Percentiles rank a stretch among this genome's conserved stretches.
These are phyloP conservation scores for Cybosia mesomella DNA, from an alignment of 2,888 invertebrate genomes.

Conservation along the genomic window DNA sequence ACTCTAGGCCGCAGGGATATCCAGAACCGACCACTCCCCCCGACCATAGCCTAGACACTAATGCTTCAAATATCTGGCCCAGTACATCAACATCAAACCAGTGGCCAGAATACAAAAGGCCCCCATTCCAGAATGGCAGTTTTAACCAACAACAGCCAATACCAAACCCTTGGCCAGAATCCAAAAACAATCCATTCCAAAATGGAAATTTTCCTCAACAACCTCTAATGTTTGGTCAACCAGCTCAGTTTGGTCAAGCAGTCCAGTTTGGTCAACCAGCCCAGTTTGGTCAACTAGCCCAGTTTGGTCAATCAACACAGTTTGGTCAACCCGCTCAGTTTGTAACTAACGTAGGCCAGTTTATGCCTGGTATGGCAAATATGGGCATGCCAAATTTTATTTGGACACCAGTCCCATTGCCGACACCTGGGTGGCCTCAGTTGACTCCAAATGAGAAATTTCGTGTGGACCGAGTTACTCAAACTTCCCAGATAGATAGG, in stretches of 20 bases:
- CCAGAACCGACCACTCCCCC: conserved; percentile 63
- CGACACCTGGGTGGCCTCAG: conserved; percentile 35
- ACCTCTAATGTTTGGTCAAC: conserved; percentile 54
- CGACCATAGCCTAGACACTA: conserved; percentile 16
- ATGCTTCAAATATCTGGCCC: background rate
- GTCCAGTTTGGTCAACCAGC: conserved; percentile 54
- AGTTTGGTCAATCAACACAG: too few relatives aligned
- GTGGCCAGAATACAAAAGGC: background rate
- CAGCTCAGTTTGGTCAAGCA: conserved; percentile 50
- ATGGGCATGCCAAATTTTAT: conserved; percentile 44
- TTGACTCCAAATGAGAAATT: conserved; percentile 19
- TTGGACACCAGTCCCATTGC: conserved; percentile 53
- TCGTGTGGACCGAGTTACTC: conserved; percentile 29
- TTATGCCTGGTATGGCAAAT: conserved; percentile 40
- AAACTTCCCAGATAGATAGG: conserved; percentile 20
- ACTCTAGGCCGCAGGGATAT: conserved; percentile 49
- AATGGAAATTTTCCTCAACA: background rate
- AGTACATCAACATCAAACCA: conserved; percentile 1
- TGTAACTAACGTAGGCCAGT: conserved; percentile 30
- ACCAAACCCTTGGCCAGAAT: conserved; percentile 3
- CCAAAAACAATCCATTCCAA: background rate
- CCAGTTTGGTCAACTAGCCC: conserved; percentile 15
- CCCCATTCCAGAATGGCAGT: background rate
- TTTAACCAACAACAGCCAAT: background rate
- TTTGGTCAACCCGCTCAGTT: conserved; percentile 32